Conservation (phyloP, 2,888 invertebrate genomes). For the Drosophila kambysellisi region DNA sequence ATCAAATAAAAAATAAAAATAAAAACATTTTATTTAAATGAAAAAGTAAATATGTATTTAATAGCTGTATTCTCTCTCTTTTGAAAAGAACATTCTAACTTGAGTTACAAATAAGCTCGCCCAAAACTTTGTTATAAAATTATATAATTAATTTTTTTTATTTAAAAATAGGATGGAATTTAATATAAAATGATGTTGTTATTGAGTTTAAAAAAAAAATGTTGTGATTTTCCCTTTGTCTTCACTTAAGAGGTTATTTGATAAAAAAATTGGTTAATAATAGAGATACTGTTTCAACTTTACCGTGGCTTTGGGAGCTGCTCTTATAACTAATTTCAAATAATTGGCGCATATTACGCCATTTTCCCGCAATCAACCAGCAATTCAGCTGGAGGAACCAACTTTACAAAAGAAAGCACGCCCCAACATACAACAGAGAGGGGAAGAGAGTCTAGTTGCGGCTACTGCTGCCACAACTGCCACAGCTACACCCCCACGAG, state of each 20-base stretch:
- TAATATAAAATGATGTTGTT: neutral
- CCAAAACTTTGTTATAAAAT: neutral
- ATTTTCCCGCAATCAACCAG: slow-evolving; percentile 42
- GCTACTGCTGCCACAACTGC: neutral
- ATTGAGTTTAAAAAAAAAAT: neutral
- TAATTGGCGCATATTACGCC: slow-evolving; percentile 68
- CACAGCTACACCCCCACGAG: slow-evolving; percentile 22
- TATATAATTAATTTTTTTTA: neutral
- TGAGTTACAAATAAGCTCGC: neutral
- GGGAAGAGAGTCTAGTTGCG: neutral
- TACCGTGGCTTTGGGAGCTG: slow-evolving; percentile 15
- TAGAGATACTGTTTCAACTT: neutral
- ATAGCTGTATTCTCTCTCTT: neutral
- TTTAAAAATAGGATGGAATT: too few relatives aligned
- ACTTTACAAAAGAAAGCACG: slow-evolving; percentile 51
- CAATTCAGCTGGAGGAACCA: slow-evolving; percentile 21
- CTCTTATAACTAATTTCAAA: slow-evolving; percentile 70
- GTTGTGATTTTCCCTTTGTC: neutral
- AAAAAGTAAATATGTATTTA: neutral
- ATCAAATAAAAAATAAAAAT: neutral
- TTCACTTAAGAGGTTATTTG: neutral
- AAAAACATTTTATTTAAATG: too few relatives aligned
- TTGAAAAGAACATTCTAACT: neutral
- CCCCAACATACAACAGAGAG: slow-evolving; percentile 47
- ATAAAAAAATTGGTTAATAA: slow-evolving; percentile 4